Evolutionary conservation across 2,888 invertebrate species (phyloP).

Genomic region (Acronicta leporina): DNA sequence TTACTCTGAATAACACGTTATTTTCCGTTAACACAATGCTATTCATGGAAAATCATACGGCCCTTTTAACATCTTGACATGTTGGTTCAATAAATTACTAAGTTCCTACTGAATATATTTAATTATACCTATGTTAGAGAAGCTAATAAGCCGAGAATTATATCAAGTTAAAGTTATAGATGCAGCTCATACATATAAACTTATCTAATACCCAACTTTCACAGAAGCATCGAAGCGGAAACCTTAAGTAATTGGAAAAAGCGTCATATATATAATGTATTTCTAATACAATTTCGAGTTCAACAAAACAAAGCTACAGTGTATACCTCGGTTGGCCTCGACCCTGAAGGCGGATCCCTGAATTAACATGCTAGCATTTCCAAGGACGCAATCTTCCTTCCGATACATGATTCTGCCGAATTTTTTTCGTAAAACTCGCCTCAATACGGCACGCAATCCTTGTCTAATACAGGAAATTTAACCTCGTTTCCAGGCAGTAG

Average conservation of each 20-base stretch:
- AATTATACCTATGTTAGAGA: not conserved
- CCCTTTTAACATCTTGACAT: constrained; percentile 1
- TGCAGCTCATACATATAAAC: constrained; percentile 6
- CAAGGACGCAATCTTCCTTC: constrained; percentile 16
- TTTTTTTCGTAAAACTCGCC: constrained; percentile 13
- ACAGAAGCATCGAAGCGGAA: constrained; percentile 13
- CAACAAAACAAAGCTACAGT: not conserved
- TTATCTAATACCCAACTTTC: constrained; percentile 22
- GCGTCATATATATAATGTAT: constrained; percentile 18
- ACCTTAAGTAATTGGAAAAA: constrained; percentile 25
- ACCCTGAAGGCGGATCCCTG: constrained; percentile 4
- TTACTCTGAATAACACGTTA: constrained; percentile 24
- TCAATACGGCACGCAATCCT: constrained; percentile 18
- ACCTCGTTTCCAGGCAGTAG: constrained; percentile 53
- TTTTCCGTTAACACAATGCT: constrained; percentile 26
- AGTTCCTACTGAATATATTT: not conserved
- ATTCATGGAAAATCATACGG: constrained; percentile 23
- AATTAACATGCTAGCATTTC: constrained; percentile 23
- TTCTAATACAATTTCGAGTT: constrained; percentile 7
- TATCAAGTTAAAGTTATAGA: not conserved
- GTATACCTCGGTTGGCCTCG: not conserved
- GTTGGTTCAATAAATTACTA: constrained; percentile 11
- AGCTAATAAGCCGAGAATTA: not conserved
- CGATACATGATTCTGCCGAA: not conserved
- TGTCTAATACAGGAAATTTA: constrained; percentile 59